These are phyloP conservation scores for Coluber constrictor DNA, from an alignment of 2,797 vertebrate genomes.

Conservation along the genomic window DNA sequence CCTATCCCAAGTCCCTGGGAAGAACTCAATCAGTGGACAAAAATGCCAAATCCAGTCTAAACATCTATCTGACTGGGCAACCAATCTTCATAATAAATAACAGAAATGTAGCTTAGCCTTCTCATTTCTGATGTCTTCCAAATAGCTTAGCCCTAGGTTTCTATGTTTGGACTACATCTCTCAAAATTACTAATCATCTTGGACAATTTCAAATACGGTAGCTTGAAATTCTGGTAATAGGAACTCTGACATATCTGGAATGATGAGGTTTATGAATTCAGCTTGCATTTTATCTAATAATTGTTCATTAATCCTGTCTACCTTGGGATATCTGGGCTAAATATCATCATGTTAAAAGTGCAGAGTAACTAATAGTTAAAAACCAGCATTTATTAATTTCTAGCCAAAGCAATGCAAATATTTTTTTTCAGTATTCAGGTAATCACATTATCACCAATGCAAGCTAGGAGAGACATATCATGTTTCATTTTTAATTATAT, in stretches of 20 bases:
- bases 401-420: neutral
- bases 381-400: neutral
- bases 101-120: neutral
- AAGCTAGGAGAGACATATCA: slow-evolving; percentile 28
- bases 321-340: neutral
- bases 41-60: neutral
- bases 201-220: neutral
- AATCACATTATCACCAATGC: slow-evolving; percentile 5
- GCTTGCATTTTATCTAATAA: neutral
- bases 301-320: neutral
- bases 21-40: neutral
- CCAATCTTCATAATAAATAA: neutral
- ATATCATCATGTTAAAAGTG: neutral
- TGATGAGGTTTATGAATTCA: neutral
- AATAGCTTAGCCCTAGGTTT: neutral
- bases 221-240: neutral
- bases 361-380: neutral
- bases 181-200: neutral
- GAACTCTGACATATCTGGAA: neutral
- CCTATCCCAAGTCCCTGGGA: neutral
- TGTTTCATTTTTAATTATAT: slow-evolving; percentile 47
- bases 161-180: neutral
- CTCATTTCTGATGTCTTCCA: neutral
- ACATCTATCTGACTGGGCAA: neutral
- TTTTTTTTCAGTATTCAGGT: neutral